phyloP scores from a whole-genome alignment of 2,113 vertebrate species.

The Scartelaos histophorus region DNA sequence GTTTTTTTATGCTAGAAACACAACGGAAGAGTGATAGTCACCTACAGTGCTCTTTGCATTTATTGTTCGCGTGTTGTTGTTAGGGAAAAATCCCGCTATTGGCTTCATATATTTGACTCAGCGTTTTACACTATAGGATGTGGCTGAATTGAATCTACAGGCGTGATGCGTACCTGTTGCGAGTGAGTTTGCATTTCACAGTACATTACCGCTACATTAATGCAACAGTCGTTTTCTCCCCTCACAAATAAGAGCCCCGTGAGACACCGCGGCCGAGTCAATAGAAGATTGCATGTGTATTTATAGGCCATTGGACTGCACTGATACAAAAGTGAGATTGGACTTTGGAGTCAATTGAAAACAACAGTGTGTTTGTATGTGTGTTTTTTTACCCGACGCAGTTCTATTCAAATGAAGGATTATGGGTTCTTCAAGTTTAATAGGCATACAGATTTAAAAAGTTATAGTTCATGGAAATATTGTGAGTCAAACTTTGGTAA shows the following conservation, averaged over 20 bases:
- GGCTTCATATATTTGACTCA: conserved; percentile 36
- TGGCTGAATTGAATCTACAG: conserved; percentile 32
- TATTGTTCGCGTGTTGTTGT: conserved; percentile 49
- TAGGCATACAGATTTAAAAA: not conserved
- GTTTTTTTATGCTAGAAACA: conserved; percentile 44
- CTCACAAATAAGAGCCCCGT: conserved; percentile 23
- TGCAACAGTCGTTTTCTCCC: conserved; percentile 10
- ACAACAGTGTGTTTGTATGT: not conserved
- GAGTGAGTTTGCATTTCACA: conserved; percentile 44
- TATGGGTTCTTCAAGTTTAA: not conserved
- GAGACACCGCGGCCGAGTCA: not conserved
- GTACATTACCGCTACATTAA: conserved; percentile 38
- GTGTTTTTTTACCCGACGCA: not conserved
- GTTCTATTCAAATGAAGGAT: not conserved
- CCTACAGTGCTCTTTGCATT: conserved; percentile 48
- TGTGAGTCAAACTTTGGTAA: not conserved
- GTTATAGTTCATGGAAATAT: not conserved
- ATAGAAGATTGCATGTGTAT: not conserved
- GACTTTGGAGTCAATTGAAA: not conserved
- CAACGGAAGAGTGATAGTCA: conserved; percentile 61
- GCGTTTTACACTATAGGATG: conserved; percentile 25
- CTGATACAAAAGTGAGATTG: not conserved
- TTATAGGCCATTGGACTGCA: not conserved
- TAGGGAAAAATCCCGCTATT: conserved; percentile 31
- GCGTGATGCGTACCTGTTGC: conserved; percentile 11